Conservation (phyloP, 2,888 invertebrate genomes). For the Osmoderma eremita region DNA sequence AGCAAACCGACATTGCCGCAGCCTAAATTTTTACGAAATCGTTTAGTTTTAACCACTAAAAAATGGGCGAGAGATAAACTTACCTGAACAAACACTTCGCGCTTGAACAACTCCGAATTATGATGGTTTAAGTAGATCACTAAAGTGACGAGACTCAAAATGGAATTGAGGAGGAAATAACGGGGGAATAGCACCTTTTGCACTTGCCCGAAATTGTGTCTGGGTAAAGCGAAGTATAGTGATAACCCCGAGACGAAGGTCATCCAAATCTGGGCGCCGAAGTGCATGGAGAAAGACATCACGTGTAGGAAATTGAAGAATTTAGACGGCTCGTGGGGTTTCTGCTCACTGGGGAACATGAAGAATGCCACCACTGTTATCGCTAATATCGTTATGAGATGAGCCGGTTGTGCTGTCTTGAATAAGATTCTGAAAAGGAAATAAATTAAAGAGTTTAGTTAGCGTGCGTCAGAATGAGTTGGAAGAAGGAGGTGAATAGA, state of each 20-base stretch:
- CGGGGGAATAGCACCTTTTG: constrained; percentile 88
- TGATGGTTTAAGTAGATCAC: constrained; percentile 76
- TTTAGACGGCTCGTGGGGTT: constrained; percentile 56
- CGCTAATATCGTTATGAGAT: constrained; percentile 75
- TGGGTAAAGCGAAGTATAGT: constrained; percentile 84
- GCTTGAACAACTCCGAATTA: constrained; percentile 64
- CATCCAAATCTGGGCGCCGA: constrained; percentile 93
- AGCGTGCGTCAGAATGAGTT: no score
- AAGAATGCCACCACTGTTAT: constrained; percentile 67
- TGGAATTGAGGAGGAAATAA: constrained; percentile 83
- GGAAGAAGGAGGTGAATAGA: no score
- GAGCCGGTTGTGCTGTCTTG: constrained; percentile 80
- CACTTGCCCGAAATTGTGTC: constrained; percentile 88
- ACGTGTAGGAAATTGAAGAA: constrained; percentile 76
- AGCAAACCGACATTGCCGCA: constrained; percentile 71
- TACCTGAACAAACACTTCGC: constrained; percentile 68
- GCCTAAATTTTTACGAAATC: constrained; percentile 66
- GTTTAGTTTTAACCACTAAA: no score
- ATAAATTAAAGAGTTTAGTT: constrained; percentile 48
- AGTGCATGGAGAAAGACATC: constrained; percentile 80
- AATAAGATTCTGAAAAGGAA: constrained; percentile 77
- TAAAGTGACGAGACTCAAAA: constrained; percentile 77
- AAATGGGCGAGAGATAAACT: constrained; percentile 25
- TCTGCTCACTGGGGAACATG: constrained; percentile 59
- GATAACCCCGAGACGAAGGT: constrained; percentile 89